Conservation (phyloP, 2,797 vertebrate species). For the Phrynocephalus forsythii region DNA sequence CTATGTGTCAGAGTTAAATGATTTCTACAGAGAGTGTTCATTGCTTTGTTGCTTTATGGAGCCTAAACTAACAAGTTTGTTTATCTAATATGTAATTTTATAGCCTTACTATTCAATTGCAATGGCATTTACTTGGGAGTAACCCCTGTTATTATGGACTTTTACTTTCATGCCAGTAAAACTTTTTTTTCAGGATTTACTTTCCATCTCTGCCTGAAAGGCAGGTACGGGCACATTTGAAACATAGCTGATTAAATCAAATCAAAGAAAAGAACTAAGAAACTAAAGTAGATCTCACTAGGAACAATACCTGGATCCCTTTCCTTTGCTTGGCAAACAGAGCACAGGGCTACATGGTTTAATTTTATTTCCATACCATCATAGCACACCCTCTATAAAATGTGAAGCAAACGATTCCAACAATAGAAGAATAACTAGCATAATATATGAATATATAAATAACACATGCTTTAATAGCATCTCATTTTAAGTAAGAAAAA, state of each 20-base stretch:
- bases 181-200: not conserved
- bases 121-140: not conserved
- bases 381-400: slow-evolving; percentile 24
- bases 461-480: slow-evolving; percentile 23
- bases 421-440: slow-evolving; percentile 29
- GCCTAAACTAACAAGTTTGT: not conserved
- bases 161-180: not conserved
- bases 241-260: not conserved
- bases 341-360: slow-evolving; percentile 9
- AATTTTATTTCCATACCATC: slow-evolving; percentile 24
- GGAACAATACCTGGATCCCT: not conserved
- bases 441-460: slow-evolving; percentile 30
- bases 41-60: not conserved
- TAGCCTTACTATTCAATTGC: not conserved
- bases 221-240: not conserved
- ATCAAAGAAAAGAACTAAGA: not conserved
- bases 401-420: slow-evolving; percentile 27
- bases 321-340: slow-evolving; percentile 15
- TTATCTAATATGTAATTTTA: not conserved
- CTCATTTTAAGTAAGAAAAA: slow-evolving; percentile 9
- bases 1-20: not conserved
- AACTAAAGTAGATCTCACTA: not conserved
- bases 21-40: not conserved
- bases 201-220: not conserved
- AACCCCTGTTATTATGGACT: not conserved